Conservation (phyloP, 1,140 invertebrate species). For the Stenopsyche tienmushanensis region DNA sequence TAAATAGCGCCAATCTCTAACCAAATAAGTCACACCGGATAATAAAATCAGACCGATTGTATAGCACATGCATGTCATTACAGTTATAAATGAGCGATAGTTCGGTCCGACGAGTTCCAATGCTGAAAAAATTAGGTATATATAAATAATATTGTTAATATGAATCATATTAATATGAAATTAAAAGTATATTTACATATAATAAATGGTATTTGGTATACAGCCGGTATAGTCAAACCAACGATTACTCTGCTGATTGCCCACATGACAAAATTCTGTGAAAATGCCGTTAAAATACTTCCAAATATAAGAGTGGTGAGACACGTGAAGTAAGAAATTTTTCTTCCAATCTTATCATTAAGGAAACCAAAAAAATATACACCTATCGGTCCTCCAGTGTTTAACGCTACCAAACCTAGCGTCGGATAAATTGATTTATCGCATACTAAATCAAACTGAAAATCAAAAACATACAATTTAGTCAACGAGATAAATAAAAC, state of each 20-base stretch:
- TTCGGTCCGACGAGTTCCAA: constrained; percentile 86
- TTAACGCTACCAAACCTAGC: constrained; percentile 77
- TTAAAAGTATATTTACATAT: constrained; percentile 69
- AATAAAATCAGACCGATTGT: constrained; percentile 81
- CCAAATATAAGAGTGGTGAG: constrained; percentile 73
- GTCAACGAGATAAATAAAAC: no score
- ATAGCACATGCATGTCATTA: constrained; percentile 88
- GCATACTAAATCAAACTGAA: constrained; percentile 84
- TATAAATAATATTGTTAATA: background rate
- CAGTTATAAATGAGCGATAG: constrained; percentile 87
- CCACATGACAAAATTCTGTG: constrained; percentile 80
- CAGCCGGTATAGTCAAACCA: constrained; percentile 84
- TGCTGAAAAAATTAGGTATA: constrained; percentile 60
- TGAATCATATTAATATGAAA: background rate
- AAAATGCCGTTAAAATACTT: constrained; percentile 73
- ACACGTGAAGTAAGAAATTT: constrained; percentile 80
- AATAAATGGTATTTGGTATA: constrained; percentile 94
- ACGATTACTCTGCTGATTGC: constrained; percentile 74
- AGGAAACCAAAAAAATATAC: constrained; percentile 82
- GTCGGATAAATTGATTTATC: constrained; percentile 82
- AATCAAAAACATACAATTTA: no score
- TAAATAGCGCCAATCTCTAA: constrained; percentile 78
- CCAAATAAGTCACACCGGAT: constrained; percentile 77
- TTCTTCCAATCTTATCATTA: constrained; percentile 81
- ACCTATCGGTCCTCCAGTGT: constrained; percentile 80